phyloP scores from a whole-genome alignment of 2,797 vertebrate species.

The Sebastes trivittatus region DNA sequence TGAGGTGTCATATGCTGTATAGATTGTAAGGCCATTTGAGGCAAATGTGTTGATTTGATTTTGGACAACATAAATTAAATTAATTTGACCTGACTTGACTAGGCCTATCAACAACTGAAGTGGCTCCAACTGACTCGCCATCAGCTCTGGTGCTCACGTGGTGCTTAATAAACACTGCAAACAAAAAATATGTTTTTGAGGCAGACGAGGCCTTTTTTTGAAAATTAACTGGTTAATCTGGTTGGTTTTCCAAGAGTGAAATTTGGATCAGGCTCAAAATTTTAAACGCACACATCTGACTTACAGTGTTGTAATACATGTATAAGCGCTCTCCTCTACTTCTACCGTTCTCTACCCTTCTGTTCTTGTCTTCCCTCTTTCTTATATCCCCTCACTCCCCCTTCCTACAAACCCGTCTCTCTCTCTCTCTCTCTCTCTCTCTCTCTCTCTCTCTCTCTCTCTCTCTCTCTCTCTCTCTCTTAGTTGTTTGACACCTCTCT shows the following conservation, averaged over 20 bases:
- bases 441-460: slow-evolving; percentile 40
- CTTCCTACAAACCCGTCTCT: slow-evolving; percentile 51
- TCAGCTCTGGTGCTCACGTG: not conserved
- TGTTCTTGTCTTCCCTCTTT: slow-evolving; percentile 11
- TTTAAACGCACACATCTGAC: not conserved
- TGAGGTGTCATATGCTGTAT: too few relatives aligned
- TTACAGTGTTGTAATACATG: not conserved
- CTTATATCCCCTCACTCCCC: slow-evolving; percentile 12
- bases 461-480: slow-evolving; percentile 20
- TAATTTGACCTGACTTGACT: not conserved
- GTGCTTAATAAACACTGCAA: not conserved
- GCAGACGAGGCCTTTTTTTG: not conserved
- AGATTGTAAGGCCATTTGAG: not conserved
- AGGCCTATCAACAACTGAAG: not conserved
- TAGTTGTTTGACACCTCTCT: slow-evolving; percentile 83
- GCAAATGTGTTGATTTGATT: not conserved
- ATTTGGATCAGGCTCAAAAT: not conserved
- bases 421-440: slow-evolving; percentile 43
- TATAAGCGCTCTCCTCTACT: not conserved
- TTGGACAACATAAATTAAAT: not conserved
- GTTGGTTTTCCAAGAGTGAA: not conserved
- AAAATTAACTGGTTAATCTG: not conserved
- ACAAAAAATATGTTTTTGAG: not conserved
- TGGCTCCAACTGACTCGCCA: not conserved
- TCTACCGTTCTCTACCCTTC: not conserved